Evolutionary conservation across 2,113 vertebrate species (phyloP).

Genomic region (Trogon melanurus): DNA sequence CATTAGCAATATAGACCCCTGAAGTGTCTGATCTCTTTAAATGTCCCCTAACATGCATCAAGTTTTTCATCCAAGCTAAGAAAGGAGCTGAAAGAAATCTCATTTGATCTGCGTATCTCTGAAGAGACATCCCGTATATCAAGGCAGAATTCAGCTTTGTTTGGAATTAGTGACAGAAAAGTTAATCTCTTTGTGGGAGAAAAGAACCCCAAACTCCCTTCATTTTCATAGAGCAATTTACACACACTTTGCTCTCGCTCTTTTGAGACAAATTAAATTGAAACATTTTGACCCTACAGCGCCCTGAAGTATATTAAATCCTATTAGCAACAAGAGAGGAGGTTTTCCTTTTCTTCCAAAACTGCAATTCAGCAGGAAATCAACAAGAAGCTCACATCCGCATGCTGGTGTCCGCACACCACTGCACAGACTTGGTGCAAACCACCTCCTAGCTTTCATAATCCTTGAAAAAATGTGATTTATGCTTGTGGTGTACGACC

Average conservation of each 20-base stretch:
- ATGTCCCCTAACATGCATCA: neutral
- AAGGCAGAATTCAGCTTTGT: neutral
- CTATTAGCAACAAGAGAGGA: neutral
- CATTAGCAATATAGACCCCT: neutral
- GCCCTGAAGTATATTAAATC: neutral
- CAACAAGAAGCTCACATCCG: neutral
- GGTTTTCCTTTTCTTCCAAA: neutral
- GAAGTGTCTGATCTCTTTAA: neutral
- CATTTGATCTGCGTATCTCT: neutral
- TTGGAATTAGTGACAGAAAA: neutral
- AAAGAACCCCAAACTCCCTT: accelerated
- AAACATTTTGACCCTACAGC: neutral
- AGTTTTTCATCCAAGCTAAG: neutral
- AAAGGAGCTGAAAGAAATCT: neutral
- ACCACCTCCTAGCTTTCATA: neutral
- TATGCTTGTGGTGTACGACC: neutral
- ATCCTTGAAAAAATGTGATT: neutral
- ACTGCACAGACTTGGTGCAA: neutral
- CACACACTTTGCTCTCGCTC: neutral
- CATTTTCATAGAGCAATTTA: neutral
- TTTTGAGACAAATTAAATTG: neutral
- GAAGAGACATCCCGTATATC: accelerated
- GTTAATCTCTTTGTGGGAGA: neutral
- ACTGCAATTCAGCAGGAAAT: neutral
- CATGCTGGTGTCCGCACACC: neutral